Evolutionary conservation across 1,140 invertebrate species (phyloP), one percentile per base, ranked within the genome.

Genomic region (Drosophila elegans): DNA sequence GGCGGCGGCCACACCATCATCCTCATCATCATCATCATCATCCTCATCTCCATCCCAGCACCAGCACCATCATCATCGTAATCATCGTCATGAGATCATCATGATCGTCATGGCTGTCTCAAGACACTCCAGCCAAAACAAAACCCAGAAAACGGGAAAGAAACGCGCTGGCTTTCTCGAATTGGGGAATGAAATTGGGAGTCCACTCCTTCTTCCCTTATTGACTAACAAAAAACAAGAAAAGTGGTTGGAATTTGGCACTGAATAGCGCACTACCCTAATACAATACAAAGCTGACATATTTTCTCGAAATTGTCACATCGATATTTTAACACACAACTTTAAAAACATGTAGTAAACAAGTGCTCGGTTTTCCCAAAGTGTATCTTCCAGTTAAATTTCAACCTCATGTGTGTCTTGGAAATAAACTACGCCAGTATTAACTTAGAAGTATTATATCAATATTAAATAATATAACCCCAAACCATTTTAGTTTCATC

Each of bases 101-200:
- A 41, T 66, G 44, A 61, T 52, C 34, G 13, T 32, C 59, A 53
- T 61, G 54, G 54, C 21, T 38, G 39, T 29, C 34, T 48, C 7
- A 44, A 72, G 69, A 45, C 67, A 49, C 51, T 61, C 27, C 52
- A 44, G 59, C 16, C 63, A 45, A 57, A n/a, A 41, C 29, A 63
- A 53, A 54, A 21, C 41, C 27, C 38, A 11, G n/a, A 16, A 45
- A 48, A 59, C 36, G 12, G 41, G 29, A 56, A 44, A 57, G 21
- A 41, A 64, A 74, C 52, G 42, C 36, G 52, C 62, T 62, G 59
- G 49, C 66, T 64, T 64, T 64, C 60, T 55, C 52, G 45, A n/a
- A 48, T 29, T 5, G n/a, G 34, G 34, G 34, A 32, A 32, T 16
- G 13, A 16, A 9, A 49, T 3, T 7, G 44, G 67, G 46, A 60